These are phyloP conservation scores for Brenthis hecate DNA, from an alignment of 2,888 invertebrate genomes.

Conservation along the genomic window DNA sequence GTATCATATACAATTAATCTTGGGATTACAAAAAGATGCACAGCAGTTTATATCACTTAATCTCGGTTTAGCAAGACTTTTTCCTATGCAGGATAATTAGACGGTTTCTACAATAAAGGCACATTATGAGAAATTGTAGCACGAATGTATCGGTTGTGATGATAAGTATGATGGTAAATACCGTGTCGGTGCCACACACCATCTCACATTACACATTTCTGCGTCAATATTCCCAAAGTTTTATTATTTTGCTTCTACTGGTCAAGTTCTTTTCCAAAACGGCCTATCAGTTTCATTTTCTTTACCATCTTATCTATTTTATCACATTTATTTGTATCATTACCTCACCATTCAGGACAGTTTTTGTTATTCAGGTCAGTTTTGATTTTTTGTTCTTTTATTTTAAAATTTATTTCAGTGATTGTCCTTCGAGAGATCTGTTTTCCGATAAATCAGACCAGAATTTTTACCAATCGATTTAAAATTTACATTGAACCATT, in stretches of 20 bases:
- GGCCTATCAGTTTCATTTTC: conserved; percentile 79
- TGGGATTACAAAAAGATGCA: conserved; percentile 70
- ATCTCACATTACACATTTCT: conserved; percentile 64
- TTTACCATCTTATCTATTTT: conserved; percentile 66
- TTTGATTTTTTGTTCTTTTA: conserved; percentile 49
- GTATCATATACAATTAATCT: conserved; percentile 71
- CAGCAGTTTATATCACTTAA: conserved; percentile 67
- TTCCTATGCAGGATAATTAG: conserved; percentile 47
- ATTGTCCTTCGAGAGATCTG: conserved; percentile 83
- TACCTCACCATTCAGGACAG: conserved; percentile 64
- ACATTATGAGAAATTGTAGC: conserved; percentile 61
- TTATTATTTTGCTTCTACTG: conserved; percentile 74
- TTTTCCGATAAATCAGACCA: conserved; percentile 73
- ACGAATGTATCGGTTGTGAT: conserved; percentile 45
- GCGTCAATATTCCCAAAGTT: conserved; percentile 66
- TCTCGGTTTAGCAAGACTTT: conserved; percentile 60
- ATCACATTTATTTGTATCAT: conserved; percentile 55
- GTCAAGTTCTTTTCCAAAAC: conserved; percentile 81
- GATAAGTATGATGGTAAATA: conserved; percentile 29
- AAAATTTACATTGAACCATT: conserved; percentile 60
- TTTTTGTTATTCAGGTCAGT: conserved; percentile 56
- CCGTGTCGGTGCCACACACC: conserved; percentile 56
- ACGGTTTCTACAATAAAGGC: conserved; percentile 55
- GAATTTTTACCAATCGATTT: conserved; percentile 59
- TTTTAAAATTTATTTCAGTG: conserved; percentile 60